phyloP scores from a whole-genome alignment of 2,113 vertebrate species.

The Orthonyx spaldingii region DNA sequence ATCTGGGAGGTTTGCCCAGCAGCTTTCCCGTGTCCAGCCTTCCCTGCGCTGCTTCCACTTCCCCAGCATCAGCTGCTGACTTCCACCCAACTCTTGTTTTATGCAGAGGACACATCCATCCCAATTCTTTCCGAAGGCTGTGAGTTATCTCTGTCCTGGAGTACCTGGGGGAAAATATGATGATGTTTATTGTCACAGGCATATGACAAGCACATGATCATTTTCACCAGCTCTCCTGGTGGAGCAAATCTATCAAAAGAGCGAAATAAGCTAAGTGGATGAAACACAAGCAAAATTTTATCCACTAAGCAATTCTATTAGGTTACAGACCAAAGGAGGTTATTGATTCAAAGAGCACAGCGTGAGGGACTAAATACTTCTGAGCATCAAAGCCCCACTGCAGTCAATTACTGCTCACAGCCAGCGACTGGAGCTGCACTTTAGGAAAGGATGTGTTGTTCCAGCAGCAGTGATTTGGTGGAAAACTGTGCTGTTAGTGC shows the following conservation, averaged over 20 bases:
- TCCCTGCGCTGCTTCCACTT: neutral
- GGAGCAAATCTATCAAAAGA: neutral
- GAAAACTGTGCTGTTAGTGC: neutral
- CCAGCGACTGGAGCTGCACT: fast-evolving
- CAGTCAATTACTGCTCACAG: neutral
- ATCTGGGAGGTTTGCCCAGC: neutral
- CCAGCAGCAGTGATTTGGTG: neutral
- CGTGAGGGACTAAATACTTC: neutral
- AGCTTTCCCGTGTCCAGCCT: neutral
- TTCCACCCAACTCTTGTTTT: neutral
- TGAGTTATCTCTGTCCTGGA: neutral
- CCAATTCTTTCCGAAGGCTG: neutral
- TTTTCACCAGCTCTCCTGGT: neutral
- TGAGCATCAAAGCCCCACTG: neutral
- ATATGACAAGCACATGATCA: fast-evolving
- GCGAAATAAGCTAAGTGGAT: neutral
- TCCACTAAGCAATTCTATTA: conserved; percentile 16
- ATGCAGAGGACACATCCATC: neutral
- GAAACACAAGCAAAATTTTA: conserved; percentile 4
- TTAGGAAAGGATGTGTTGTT: neutral
- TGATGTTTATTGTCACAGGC: neutral
- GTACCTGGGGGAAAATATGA: fast-evolving
- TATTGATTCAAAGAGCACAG: conserved; percentile 26
- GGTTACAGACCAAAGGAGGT: neutral
- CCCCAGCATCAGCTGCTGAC: neutral